Base-by-base conservation (phyloP, 2,113 vertebrate species). In the Sciurus niger region DNA sequence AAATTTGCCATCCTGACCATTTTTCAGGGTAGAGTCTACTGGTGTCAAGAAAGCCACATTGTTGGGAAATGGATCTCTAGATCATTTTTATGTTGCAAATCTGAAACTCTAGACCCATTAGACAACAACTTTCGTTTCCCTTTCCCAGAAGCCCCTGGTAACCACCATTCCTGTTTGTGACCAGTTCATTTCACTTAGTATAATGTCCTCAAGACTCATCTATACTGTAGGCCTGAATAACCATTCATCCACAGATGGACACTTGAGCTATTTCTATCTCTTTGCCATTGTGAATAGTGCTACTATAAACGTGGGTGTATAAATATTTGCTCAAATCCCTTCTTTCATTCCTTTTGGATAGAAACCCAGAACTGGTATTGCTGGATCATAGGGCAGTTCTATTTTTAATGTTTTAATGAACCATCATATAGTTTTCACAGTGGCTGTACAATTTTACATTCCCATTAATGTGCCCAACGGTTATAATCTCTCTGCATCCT, bases 351-450 rank as follows among this genome's bases (percentile, higher is more conserved):
- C 17, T 84, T 77, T 87, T 48, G 7, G 30, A 22, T 32, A 67
- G 7, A 34, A 40, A 83, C 20, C 55, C 34, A 46, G 14, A 55
- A 78, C 25, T 73, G 34, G 43, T 25, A 79, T 55, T 48, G 32
- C 43, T n/a, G 37, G 74, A 67, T 89, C 79, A 86, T 32, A 72
- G 10, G 34, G 37, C 40, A 67, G 12, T 28, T 89, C 34, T 94
- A n/a, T 37, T 77, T 93, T 95, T 65, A 80, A 73, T 67, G 82
- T 79, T 86, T 51, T 20, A 68, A 68, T 63, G 34, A 92, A 55
- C 1, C 4, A 6, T 20, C 51, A 48, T 40, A 82, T 4, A 65
- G 72, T 72, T 72, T 30, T 63, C 24, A 67, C 14, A 13, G 18
- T 46, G 51, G 30, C 55, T 40, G 1, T 17, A 28, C 65, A 22